A percentile compares a stretch with the other conserved stretches of the same genome.
Evolutionary conservation across 2,888 invertebrate genomes (phyloP).

Genomic region (Perizoma flavofasciatum): DNA sequence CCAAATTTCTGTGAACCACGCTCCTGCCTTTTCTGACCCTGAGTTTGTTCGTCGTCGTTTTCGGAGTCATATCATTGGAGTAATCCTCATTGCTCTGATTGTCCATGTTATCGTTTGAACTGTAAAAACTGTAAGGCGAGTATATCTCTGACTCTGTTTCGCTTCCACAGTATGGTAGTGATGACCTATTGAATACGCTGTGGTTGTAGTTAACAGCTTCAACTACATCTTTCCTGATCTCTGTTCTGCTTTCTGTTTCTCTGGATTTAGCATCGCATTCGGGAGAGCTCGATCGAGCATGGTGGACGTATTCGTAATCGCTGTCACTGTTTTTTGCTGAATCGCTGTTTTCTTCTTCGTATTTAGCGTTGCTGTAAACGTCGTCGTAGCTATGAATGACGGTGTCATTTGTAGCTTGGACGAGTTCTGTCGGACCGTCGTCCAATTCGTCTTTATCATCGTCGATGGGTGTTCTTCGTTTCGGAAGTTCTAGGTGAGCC

Average conservation of each 20-base stretch:
- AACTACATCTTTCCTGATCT: constrained; percentile 62
- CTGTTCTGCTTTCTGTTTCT: constrained; percentile 59
- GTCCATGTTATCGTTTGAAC: constrained; percentile 84
- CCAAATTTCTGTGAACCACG: constrained; percentile 92
- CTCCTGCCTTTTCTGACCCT: constrained; percentile 91
- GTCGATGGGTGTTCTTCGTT: constrained; percentile 75
- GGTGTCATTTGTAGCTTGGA: constrained; percentile 76
- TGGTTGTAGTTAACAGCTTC: constrained; percentile 84
- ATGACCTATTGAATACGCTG: constrained; percentile 85
- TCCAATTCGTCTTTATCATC: constrained; percentile 82
- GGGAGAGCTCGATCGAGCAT: constrained; percentile 87
- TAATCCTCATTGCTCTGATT: constrained; percentile 72
- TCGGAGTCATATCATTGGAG: constrained; percentile 71
- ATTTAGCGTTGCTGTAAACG: constrained; percentile 75
- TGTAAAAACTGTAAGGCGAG: constrained; percentile 91
- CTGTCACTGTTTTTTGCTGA: constrained; percentile 83
- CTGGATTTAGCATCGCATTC: constrained; percentile 85
- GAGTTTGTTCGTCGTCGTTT: constrained; percentile 85
- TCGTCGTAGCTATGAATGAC: constrained; percentile 79
- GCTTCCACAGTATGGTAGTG: constrained; percentile 92
- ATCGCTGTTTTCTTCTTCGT: constrained; percentile 74
- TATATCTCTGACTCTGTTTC: constrained; percentile 93
- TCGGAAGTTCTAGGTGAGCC: constrained; percentile 85
- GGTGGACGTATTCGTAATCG: constrained; percentile 86
- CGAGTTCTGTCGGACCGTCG: constrained; percentile 71